Evolutionary conservation across 2,113 vertebrate genomes (phyloP).

Genomic region (Pao palembangensis): DNA sequence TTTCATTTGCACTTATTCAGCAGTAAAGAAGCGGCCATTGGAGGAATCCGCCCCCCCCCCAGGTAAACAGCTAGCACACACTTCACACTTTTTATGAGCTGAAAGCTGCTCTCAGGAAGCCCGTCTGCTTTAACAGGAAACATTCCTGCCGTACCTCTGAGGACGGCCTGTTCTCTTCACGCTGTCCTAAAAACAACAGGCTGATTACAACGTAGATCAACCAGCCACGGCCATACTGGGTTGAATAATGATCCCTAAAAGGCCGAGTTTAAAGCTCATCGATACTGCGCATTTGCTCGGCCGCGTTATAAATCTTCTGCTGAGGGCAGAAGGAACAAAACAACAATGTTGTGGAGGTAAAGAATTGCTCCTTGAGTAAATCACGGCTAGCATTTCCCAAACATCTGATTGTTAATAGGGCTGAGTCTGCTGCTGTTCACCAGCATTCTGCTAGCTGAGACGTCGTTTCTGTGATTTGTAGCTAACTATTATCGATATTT

Average conservation of each 20-base stretch:
- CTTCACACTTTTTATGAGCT: too few relatives aligned
- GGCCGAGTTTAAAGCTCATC: constrained; percentile 21
- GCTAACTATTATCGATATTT: too few relatives aligned
- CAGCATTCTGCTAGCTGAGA: too few relatives aligned
- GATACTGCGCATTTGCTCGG: background rate
- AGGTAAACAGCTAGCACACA: background rate
- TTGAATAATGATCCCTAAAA: constrained; percentile 22
- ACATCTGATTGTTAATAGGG: background rate
- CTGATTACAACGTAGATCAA: too few relatives aligned
- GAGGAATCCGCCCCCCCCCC: background rate
- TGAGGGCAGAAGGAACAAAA: background rate
- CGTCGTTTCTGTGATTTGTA: too few relatives aligned
- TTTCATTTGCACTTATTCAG: constrained; percentile 5
- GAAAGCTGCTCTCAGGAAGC: too few relatives aligned
- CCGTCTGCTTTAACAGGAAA: too few relatives aligned
- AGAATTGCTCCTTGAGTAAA: background rate
- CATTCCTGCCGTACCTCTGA: too few relatives aligned
- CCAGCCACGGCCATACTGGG: constrained; percentile 3
- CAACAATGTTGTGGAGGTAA: background rate
- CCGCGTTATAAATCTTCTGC: constrained; percentile 6
- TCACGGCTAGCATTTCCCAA: background rate
- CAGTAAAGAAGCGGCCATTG: background rate
- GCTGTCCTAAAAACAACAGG: constrained; percentile 15
- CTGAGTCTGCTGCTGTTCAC: too few relatives aligned
- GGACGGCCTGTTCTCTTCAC: too few relatives aligned